Base-by-base conservation (phyloP, 1,140 invertebrate genomes). In the Calliphora vicina region DNA sequence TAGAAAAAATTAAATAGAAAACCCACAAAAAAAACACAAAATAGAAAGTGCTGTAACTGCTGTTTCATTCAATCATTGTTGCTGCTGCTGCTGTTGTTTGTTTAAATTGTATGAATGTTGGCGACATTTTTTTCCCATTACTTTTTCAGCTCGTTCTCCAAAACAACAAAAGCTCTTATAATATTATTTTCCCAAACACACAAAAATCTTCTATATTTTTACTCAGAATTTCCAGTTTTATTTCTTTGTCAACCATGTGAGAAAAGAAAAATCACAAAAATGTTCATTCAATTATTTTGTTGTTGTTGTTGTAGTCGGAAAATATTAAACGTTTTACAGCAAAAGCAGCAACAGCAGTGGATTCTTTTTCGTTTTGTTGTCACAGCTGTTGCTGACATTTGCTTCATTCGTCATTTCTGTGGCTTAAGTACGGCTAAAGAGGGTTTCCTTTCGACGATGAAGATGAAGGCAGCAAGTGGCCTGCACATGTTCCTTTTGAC, bases 371-470 rank as follows among this genome's bases (percentile, higher is more conserved):
- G 80, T 42, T 35, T 61, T 80, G 78, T 81, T 61, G 23, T 71
- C 80, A 78, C 74, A 78, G 61, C 29, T 83, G 83, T 80, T 50
- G 35, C 80, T 81, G 83, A 83, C 83, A 81, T 81, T 83, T 83
- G 78, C 78, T 83, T 81, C 80, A 83, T 83, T 83, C 83, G 78
- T 81, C 83, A 83, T 81, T 81, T 83, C 43, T 81, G 80, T 50
- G 67, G 82, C 76, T 23, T 67, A 78, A 78, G 35, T 43, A 78
- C 12, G 27, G 72, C 72, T 74, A 50, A 50, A 50, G 72, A 74
- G 72, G 74, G 35, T 43, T 78, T 43, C 35, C 74, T 78, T 35
- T 43, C n/a, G 74, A 43, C 74, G 35, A 35, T 10, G 5, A 35
- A 35, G 35, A 43, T 20, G 35, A 43, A 78, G 42, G 74, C 74